Conservation (phyloP, 2,888 invertebrate species). For the Tridacna gigas region DNA sequence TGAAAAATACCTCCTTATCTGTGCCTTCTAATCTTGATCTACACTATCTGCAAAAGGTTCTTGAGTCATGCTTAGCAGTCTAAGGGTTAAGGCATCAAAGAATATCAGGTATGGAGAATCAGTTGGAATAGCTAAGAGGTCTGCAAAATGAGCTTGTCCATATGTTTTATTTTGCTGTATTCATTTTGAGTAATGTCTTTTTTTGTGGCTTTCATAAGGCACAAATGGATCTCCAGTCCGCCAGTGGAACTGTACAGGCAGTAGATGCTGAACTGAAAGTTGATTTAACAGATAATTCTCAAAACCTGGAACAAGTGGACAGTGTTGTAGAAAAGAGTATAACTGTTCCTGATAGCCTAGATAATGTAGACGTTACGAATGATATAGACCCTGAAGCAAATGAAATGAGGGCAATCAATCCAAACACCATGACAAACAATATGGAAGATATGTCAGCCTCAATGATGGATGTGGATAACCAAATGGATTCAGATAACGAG, state of each 20-base stretch:
- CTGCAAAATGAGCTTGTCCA: too few relatives aligned
- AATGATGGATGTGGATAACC: constrained; percentile 38
- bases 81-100: too few relatives aligned
- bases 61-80: too few relatives aligned
- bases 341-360: neutral
- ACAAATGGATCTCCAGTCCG: neutral
- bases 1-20: too few relatives aligned
- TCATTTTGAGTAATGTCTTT: too few relatives aligned
- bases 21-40: too few relatives aligned
- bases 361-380: constrained; percentile 17
- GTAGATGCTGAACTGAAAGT: neutral
- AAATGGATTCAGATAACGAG: constrained; percentile 41
- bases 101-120: too few relatives aligned
- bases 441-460: constrained; percentile 26
- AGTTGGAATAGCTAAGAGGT: too few relatives aligned
- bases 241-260: neutral
- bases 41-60: too few relatives aligned
- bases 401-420: constrained; percentile 61
- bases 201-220: too few relatives aligned
- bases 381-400: constrained; percentile 27
- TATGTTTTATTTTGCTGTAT: too few relatives aligned
- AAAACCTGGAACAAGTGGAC: too few relatives aligned
- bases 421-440: constrained; percentile 54
- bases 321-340: constrained; percentile 6
- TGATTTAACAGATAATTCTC: neutral